Evolutionary conservation across 1,140 invertebrate species (phyloP), one percentile per base, ranked within the genome.

Genomic region (Panagrolaimus sp.): DNA sequence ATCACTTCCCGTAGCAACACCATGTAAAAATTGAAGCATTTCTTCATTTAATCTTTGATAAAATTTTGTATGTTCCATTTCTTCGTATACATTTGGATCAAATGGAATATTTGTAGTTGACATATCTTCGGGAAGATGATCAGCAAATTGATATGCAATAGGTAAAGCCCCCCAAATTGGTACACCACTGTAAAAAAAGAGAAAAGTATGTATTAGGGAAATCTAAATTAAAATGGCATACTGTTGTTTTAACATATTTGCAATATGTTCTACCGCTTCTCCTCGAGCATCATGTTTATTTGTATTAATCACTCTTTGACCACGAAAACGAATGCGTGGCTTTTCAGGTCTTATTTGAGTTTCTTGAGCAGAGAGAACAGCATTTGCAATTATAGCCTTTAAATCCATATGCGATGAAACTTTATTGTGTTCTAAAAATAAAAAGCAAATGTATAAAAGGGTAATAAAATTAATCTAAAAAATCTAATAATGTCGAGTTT

Each of bases 211-310:
- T 57, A 57, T 11, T 57, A 20, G n/a, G 4, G 11, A 47, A 61
- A 38, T 9, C n/a, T 20, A 46, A 1, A 20, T n/a, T 0, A 47
- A 42, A 11, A 9, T 14, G 31, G 45, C 68, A 27, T 69, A 70
- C 68, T 70, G 46, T 71, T 47, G 42, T 0, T 65, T 9, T 8
- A 70, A 23, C 7, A 38, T n/a, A 3, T 42, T n/a, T 13, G 8
- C 38, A 31, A 14, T 16, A 44, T 71, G n/a, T 5, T 46, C 38
- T 0, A 69, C 31, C 3, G 67, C 68, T 11, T 70, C 68, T 1
- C 68, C 67, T 13, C 67, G 67, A 16, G 68, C 68, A 70, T 70
- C 68, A 31, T 70, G 68, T 20, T 53, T 70, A n/a, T 38, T 70
- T 20, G 68, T 70, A 23, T 57, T 57, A 16, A 27, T 20, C 4